Percentiles rank a stretch among this genome's conserved stretches.
Evolutionary conservation across 2,797 vertebrate genomes (phyloP).

Genomic region (Eulemur albifrons): DNA sequence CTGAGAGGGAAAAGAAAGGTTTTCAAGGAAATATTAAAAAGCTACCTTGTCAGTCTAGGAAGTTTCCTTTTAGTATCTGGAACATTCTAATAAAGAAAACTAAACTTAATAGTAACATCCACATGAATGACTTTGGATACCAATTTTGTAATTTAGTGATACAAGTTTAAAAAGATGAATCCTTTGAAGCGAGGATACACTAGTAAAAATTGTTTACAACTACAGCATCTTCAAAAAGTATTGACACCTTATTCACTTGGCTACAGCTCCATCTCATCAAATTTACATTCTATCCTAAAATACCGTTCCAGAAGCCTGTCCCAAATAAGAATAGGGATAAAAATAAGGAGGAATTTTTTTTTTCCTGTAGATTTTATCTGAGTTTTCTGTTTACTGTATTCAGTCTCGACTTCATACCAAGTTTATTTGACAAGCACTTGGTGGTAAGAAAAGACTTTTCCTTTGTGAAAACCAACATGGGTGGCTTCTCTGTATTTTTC

Average conservation of each 20-base stretch:
- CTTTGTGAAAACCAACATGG: constrained; percentile 54
- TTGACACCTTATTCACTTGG: neutral
- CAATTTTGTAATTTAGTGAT: neutral
- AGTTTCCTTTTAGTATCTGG: neutral
- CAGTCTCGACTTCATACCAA: constrained; percentile 44
- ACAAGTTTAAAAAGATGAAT: neutral
- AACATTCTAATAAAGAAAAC: constrained; percentile 47
- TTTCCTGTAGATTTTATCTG: constrained; percentile 47
- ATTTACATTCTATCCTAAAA: neutral
- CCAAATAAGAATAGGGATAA: constrained; percentile 33
- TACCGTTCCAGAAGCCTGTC: constrained; percentile 6
- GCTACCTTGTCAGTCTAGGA: neutral
- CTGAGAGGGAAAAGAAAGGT: neutral
- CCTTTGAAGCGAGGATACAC: neutral
- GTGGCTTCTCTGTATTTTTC: constrained; percentile 32
- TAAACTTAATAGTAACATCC: neutral
- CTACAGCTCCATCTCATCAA: constrained; percentile 13
- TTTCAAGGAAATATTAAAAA: constrained; percentile 47
- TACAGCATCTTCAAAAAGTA: constrained; percentile 25
- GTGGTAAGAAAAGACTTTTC: constrained; percentile 57
- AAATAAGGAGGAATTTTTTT: constrained; percentile 42
- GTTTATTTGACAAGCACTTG: constrained; percentile 62
- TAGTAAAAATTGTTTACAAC: constrained; percentile 8
- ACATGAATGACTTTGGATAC: neutral
- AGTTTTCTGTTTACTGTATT: constrained; percentile 59